Base-by-base conservation (phyloP, 1,140 invertebrate genomes). In the Drosophila serrata region DNA sequence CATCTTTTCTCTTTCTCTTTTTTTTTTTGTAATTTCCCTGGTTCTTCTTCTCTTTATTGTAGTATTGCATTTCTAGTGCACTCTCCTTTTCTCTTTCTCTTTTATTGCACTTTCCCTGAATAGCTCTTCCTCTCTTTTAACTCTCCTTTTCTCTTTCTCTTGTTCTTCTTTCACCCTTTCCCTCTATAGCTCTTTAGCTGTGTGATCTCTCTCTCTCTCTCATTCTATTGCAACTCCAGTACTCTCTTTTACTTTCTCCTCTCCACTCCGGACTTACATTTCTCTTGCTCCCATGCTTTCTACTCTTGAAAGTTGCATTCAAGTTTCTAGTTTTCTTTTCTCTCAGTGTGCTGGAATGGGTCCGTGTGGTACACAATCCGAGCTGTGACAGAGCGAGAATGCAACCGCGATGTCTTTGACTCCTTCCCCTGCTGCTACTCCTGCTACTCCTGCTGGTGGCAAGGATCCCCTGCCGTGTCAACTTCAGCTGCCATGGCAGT, bases 341-440 rank as follows among this genome's bases (percentile, higher is more conserved):
- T 37, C 19, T 58, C 39, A 57, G 68, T 58, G 67, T 49, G 6
- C 61, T 13, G 15, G 22, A 56, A 40, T 40, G 33, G 13, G 33
- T 56, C 53, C 33, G 53, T 39, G 53, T 56, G 53, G 33, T 60
- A 53, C 9, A 43, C 45, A 53, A 67, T 53, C 65, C 45, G 29
- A 53, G 62, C 65, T 67, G 65, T 69, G 69, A 72, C 68, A 72
- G 68, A 35, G 59, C 35, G 68, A 59, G 67, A 73, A 73, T 73
- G 69, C 69, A 73, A 73, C 69, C 69, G 67, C 67, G 65, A 73
- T 49, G 69, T 73, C 69, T 73, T 72, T 73, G 67, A 72, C 49
- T 48, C 33, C 33, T 55, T 0, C 33, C 19, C 51, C 33, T 9
- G 31, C 17, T 19, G 12, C 11, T 19, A 17, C 48, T 31, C 31